These are phyloP conservation scores for Pseudolaguvia tuberculata DNA, from an alignment of 2,113 vertebrate genomes.

Conservation along the genomic window DNA sequence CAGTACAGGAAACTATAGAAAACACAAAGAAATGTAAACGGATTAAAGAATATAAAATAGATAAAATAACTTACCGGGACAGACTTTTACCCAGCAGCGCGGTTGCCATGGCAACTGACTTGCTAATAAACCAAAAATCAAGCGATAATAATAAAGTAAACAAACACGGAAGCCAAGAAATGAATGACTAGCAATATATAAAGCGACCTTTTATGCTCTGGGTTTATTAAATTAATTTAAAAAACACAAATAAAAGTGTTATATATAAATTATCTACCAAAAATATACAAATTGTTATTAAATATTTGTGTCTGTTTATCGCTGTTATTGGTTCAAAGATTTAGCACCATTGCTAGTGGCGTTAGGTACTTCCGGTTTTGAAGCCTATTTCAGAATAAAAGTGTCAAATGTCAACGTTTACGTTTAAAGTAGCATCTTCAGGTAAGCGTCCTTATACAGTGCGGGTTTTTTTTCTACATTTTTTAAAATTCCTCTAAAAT, in stretches of 20 bases:
- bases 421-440: too few species aligned
- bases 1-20: not conserved
- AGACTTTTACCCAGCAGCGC: conserved; percentile 8
- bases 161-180: not conserved
- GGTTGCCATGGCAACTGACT: conserved; percentile 8
- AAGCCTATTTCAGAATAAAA: conserved; percentile 17
- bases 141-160: not conserved
- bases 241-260: not conserved
- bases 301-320: not conserved
- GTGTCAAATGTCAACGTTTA: too few species aligned
- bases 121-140: not conserved
- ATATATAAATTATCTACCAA: not conserved
- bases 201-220: not conserved
- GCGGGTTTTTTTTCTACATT: too few species aligned
- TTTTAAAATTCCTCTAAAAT: too few species aligned
- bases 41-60: not conserved
- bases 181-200: not conserved
- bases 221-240: not conserved
- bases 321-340: not conserved
- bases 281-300: not conserved
- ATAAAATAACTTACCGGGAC: conserved; percentile 9
- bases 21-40: not conserved
- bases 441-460: too few species aligned
- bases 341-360: not conserved
- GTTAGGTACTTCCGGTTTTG: not conserved